Conservation (phyloP, 2,888 invertebrate species). For the Drosophila nr. fundita region DNA sequence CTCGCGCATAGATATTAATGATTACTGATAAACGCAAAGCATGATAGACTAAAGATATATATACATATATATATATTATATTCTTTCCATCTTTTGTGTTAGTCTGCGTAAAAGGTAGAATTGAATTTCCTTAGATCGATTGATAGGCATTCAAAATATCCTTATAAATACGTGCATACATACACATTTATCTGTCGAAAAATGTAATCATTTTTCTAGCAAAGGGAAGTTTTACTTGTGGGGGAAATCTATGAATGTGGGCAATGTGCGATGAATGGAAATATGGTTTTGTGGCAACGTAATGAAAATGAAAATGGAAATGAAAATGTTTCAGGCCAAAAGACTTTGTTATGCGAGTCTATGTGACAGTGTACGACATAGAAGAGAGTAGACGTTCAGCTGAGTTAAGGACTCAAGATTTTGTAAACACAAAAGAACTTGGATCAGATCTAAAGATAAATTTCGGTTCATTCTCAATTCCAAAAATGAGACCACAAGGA, state of each 20-base stretch:
- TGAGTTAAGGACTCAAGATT: neutral
- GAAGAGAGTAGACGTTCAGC: neutral
- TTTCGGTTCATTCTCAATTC: neutral
- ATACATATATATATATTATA: too few species aligned
- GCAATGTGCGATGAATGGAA: slow-evolving; percentile 18
- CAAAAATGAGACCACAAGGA: slow-evolving; percentile 1
- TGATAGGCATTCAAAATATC: slow-evolving; percentile 27
- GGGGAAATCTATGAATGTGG: slow-evolving; percentile 13
- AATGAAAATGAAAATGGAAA: slow-evolving; percentile 37
- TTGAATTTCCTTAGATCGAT: slow-evolving; percentile 55
- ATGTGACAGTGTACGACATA: slow-evolving; percentile 13
- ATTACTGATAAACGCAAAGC: slow-evolving; percentile 49
- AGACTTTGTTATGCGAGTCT: slow-evolving; percentile 38
- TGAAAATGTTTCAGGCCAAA: slow-evolving; percentile 42
- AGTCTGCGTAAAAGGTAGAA: slow-evolving; percentile 13
- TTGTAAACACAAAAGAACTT: neutral
- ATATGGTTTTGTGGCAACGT: slow-evolving; percentile 41
- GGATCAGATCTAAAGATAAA: neutral
- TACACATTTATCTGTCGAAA: slow-evolving; percentile 31
- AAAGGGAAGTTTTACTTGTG: slow-evolving; percentile 32
- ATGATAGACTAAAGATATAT: slow-evolving; percentile 45
- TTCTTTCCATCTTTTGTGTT: neutral
- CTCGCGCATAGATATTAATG: slow-evolving; percentile 35
- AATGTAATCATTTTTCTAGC: slow-evolving; percentile 68
- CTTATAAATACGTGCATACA: neutral